phyloP scores from a whole-genome alignment of 2,113 vertebrate species.

The Oxyruncus cristatus region DNA sequence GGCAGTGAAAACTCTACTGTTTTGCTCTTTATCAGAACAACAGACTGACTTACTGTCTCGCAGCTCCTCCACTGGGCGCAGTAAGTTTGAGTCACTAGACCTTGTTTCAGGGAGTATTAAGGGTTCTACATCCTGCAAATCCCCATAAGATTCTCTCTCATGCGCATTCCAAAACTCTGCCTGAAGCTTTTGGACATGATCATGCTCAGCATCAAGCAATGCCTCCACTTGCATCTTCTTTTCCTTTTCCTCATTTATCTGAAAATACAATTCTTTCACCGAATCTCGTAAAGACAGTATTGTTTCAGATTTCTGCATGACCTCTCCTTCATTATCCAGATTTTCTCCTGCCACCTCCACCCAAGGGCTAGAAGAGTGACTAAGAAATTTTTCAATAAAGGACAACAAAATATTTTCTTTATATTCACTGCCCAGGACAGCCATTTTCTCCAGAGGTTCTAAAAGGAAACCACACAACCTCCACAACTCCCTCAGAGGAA shows the following conservation, averaged over 20 bases:
- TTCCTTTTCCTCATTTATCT: not conserved
- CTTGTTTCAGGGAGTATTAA: too few species aligned
- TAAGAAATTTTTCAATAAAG: not conserved
- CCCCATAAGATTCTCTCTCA: not conserved
- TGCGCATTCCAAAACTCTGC: accelerated
- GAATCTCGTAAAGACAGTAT: not conserved
- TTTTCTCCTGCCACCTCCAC: too few species aligned
- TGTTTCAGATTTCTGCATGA: not conserved
- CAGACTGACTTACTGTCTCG: too few species aligned
- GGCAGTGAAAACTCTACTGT: not conserved
- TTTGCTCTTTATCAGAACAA: too few species aligned
- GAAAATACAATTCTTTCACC: not conserved
- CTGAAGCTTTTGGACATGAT: not conserved
- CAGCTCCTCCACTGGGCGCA: not conserved
- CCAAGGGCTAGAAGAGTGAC: not conserved
- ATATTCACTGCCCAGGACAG: not conserved
- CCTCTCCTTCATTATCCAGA: not conserved
- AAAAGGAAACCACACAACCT: not conserved
- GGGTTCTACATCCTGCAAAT: not conserved
- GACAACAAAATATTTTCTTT: not conserved
- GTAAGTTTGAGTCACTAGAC: not conserved
- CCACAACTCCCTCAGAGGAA: not conserved
- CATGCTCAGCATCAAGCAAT: not conserved
- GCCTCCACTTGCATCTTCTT: not conserved
- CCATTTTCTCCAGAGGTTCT: not conserved